Evolutionary conservation across 2,888 invertebrate genomes (phyloP), one percentile per base, ranked within the genome.

Genomic region (Fabriciana adippe): DNA sequence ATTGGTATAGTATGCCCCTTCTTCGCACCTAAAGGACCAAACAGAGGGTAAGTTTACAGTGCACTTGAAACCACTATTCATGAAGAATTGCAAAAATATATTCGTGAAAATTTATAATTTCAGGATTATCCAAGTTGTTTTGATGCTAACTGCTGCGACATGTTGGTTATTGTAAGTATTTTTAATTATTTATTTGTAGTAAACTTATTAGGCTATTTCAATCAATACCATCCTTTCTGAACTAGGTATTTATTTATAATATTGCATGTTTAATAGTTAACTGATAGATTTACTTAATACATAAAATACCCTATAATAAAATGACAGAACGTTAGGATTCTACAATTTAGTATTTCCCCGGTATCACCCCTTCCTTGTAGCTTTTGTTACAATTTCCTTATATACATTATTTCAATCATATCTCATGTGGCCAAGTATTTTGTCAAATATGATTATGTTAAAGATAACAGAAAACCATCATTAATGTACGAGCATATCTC

Each of bases 161-260:
- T 97, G 97, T 86, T 98, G 97, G 97, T 92, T 98, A 69, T 97
- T 98, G 97, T 97, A 92, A 97, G 97, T 96, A 93, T 84, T 61
- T 74, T 65, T 56, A 59, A 35, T 51, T 54, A 56, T 66, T 69
- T 54, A n/a, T 26, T 47, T 35, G 48, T 6, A 35, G 14, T 16
- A 21, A 14, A 50, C n/a, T 26, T 50, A 11, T 15, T 57, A 4
- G 15, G 15, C 47, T 56, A 56, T 41, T 18, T 14, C 18, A 16
- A 13, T 5, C 41, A 35, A 35, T 41, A 5, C 18, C 45, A 41
- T 8, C 11, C 35, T 41, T 41, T 41, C 11, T 11, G 1, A 11
- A 41, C 35, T 41, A 3, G 8, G 8, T 8, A 41, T 41, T 41
- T 41, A 41, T 11, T 15, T 41, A 2, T 41, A 14, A 45, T 21